phyloP scores from a whole-genome alignment of 2,113 vertebrate species.

The Silurus asotus region DNA sequence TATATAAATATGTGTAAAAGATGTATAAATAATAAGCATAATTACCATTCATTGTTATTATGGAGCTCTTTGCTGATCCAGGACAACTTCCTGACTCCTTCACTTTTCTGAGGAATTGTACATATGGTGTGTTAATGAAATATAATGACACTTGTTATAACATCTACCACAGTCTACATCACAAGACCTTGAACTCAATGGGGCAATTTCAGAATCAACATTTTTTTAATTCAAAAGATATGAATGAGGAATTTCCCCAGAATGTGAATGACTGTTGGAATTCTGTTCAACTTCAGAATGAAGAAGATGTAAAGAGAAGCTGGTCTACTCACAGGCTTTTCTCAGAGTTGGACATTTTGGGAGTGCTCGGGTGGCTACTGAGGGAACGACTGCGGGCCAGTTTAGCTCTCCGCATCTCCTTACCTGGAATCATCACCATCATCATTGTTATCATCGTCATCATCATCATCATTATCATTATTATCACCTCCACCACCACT shows the following conservation, averaged over 20 bases:
- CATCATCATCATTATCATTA: not conserved
- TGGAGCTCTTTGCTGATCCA: conserved; percentile 54
- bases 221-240: too few relatives aligned
- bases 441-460: not conserved
- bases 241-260: too few relatives aligned
- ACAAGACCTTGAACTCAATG: not conserved
- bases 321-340: conserved; percentile 78
- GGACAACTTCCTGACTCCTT: conserved; percentile 60
- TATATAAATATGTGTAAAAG: too few relatives aligned
- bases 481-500: too few relatives aligned
- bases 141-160: not conserved
- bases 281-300: not conserved
- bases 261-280: too few relatives aligned
- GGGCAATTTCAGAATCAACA: too few relatives aligned
- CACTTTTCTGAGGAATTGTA: conserved; percentile 50
- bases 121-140: not conserved
- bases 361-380: conserved; percentile 83
- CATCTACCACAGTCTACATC: not conserved
- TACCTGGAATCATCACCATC: conserved; percentile 70
- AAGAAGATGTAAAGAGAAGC: not conserved
- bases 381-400: conserved; percentile 91
- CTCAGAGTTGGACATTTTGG: conserved; percentile 83
- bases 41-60: conserved; percentile 59
- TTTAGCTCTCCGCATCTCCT: conserved; percentile 91
- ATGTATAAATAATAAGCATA: not conserved